Evolutionary conservation across 2,888 invertebrate genomes (phyloP).

Genomic region (Lasioglossum malachurum): DNA sequence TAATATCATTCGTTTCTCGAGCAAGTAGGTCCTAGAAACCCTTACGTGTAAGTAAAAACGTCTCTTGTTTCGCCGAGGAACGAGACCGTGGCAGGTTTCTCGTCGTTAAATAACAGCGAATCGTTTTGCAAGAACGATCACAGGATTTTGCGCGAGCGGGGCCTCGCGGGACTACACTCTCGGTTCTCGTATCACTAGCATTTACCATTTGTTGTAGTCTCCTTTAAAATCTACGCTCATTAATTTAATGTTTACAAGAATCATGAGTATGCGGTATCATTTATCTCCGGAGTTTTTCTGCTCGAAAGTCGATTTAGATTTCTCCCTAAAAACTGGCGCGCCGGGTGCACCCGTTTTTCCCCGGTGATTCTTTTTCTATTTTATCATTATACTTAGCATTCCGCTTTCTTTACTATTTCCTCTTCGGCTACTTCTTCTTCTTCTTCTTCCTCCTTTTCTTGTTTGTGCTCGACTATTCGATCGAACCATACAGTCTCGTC

Average conservation of each 20-base stretch:
- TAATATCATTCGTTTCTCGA: constrained; percentile 21
- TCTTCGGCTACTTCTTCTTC: neutral
- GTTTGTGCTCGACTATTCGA: constrained; percentile 70
- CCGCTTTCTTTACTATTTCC: neutral
- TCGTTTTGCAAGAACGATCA: neutral
- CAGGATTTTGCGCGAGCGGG: neutral
- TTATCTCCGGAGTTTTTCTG: neutral
- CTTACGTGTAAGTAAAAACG: constrained; percentile 13
- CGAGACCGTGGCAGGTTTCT: constrained; percentile 3
- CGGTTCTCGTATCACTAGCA: constrained; percentile 47
- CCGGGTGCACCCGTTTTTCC: neutral
- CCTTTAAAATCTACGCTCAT: constrained; percentile 63
- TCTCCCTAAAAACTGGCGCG: neutral
- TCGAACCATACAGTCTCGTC: constrained; percentile 38
- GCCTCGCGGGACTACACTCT: constrained; percentile 5
- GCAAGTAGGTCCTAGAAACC: neutral
- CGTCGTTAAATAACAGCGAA: neutral
- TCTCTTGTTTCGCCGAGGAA: constrained; percentile 19
- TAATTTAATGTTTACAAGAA: constrained; percentile 69
- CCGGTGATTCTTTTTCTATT: neutral
- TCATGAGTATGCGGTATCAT: constrained; percentile 68
- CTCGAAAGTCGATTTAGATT: neutral
- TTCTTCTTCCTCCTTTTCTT: neutral
- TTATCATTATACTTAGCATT: neutral
- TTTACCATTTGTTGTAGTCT: constrained; percentile 10